These are phyloP conservation scores for Ennomos quercinarius DNA, from an alignment of 2,888 invertebrate species.

Conservation along the genomic window DNA sequence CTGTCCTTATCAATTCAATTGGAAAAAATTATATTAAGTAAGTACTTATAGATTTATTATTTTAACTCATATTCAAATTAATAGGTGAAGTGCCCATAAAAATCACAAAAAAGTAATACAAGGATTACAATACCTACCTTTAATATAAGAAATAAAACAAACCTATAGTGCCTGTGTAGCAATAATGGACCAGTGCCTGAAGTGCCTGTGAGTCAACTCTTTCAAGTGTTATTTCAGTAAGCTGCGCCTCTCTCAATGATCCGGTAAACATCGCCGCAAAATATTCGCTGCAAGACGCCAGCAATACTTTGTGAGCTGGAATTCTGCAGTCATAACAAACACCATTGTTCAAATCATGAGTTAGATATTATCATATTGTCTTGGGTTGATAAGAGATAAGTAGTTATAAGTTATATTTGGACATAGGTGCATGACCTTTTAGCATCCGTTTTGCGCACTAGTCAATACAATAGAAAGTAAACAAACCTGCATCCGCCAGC, in stretches of 20 bases:
- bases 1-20: too few species aligned
- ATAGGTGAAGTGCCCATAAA: too few species aligned
- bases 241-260: constrained; percentile 92
- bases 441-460: constrained; percentile 23
- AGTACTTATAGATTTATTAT: neutral
- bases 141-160: constrained; percentile 26
- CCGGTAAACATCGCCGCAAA: constrained; percentile 98
- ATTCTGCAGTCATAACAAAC: constrained; percentile 75
- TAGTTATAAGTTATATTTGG: constrained; percentile 19
- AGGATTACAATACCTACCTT: too few species aligned
- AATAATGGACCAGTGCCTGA: constrained; percentile 93
- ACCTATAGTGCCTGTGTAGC: constrained; percentile 93
- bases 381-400: constrained; percentile 2
- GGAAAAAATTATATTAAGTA: too few species aligned
- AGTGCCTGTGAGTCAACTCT: constrained; percentile 95
- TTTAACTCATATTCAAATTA: neutral
- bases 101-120: too few species aligned
- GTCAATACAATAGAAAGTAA: constrained; percentile 30
- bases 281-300: constrained; percentile 97
- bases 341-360: neutral
- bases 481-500: constrained; percentile 89
- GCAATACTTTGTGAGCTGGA: constrained; percentile 93
- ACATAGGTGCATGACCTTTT: constrained; percentile 34
- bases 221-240: constrained; percentile 93
- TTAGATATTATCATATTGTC: neutral